These are phyloP conservation scores for Corynorhinus townsendii DNA, from an alignment of 2,113 vertebrate genomes.

Conservation along the genomic window DNA sequence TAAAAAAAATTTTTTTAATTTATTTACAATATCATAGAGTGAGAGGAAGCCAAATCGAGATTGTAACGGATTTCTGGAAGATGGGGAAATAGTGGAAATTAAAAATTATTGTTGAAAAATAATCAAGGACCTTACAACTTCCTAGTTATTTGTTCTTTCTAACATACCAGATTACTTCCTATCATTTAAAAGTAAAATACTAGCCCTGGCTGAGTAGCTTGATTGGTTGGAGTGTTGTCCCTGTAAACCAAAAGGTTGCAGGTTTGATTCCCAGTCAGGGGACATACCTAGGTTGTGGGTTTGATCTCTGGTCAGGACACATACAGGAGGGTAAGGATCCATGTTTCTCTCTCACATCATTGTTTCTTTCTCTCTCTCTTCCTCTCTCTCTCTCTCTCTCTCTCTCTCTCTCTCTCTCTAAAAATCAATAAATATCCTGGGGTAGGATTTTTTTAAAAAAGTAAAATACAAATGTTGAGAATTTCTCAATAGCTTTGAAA, in stretches of 20 bases:
- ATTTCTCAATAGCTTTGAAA: constrained; percentile 17
- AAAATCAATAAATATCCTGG: no score
- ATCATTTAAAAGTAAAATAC: background rate
- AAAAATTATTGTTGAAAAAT: background rate
- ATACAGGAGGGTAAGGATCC: no score
- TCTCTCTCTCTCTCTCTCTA: no score
- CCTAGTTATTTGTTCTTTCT: background rate
- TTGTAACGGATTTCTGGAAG: background rate
- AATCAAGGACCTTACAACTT: background rate
- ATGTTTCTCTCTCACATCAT: no score
- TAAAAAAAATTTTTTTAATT: background rate
- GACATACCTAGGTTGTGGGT: no score
- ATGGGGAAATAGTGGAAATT: background rate
- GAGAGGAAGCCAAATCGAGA: background rate
- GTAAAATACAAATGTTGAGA: background rate
- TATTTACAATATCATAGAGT: background rate
- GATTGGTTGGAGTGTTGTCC: no score
- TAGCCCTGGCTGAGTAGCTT: no score
- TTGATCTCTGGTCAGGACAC: no score
- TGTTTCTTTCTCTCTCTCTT: no score
- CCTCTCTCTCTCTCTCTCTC: no score
- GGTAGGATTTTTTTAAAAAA: background rate
- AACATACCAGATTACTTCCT: background rate
- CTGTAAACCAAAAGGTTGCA: no score
- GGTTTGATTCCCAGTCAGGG: no score